Evolutionary conservation across 2,888 invertebrate species (phyloP), one percentile per base, ranked within the genome.

Genomic region (Sinopyrophorus schimmeli): DNA sequence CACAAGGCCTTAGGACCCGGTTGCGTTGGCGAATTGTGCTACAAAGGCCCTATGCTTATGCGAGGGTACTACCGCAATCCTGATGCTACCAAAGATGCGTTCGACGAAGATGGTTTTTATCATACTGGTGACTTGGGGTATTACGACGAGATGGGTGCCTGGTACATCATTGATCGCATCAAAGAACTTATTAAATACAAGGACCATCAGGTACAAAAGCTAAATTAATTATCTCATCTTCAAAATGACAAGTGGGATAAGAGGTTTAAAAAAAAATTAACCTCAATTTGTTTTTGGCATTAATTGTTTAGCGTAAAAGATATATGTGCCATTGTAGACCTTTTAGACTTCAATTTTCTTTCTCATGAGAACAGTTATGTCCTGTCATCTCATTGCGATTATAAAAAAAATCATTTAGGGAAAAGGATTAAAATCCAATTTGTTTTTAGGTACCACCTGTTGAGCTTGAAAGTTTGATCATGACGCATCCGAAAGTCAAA

Each of bases 131-230:
- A 92, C 67, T 76, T 92, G 55, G 91, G 87, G 1, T 88, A 86
- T 68, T 87, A 82, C 58, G 89, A 91, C 64, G 69, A 79, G 1
- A 82, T 89, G 11, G 84, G 83, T 1, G 83, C 78, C 68, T 86
- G 89, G 71, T 90, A 79, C 63, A 82, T 92, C 55, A 86, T 90
- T 1, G 92, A 91, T 68, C 76, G 92, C 51, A 74, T 91, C 11
- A 92, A 92, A 68, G 91, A 92, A 66, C 80, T 92, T 23, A 92
- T 92, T 64, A 92, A 92, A 70, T 90, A 88, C 65, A 91, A 92
- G 69, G 90, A 86, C 20, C 86, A 82, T 62, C 84, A 87, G 79
- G 86, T 87, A 54, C n/a, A n/a, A n/a, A n/a, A n/a, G n/a, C n/a
- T n/a, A n/a, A n/a, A n/a, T n/a, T n/a, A n/a, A n/a, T n/a, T n/a